These are phyloP conservation scores for Okapia johnstoni DNA, from an alignment of 2,113 vertebrate genomes.

Conservation along the genomic window DNA sequence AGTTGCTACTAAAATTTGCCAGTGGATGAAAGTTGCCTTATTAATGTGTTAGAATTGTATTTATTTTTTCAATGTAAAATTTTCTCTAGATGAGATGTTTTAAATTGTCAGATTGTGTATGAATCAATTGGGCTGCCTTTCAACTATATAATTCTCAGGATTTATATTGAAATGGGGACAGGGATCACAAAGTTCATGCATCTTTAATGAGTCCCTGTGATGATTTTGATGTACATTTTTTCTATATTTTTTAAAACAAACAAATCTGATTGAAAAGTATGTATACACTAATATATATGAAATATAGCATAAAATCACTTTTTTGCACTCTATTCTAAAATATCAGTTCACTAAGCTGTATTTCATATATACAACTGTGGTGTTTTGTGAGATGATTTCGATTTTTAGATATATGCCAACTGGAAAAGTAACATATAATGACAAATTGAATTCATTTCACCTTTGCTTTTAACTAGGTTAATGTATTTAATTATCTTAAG, in stretches of 20 bases:
- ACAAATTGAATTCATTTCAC: not conserved
- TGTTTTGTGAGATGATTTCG: not conserved
- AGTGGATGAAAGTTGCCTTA: not conserved
- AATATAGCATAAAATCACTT: not conserved
- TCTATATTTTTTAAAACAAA: not conserved
- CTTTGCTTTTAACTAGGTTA: not conserved
- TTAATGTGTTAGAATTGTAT: not conserved
- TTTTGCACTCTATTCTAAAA: not conserved
- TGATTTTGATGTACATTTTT: not conserved
- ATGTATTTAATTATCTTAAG: not conserved
- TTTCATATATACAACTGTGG: not conserved
- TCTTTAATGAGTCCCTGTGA: accelerated
- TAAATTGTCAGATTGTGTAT: not conserved
- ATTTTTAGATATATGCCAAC: not conserved
- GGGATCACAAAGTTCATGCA: not conserved
- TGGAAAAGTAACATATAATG: not conserved
- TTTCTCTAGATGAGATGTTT: not conserved
- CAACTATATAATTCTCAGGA: not conserved
- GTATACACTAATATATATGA: not conserved
- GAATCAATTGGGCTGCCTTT: not conserved
- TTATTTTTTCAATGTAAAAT: not conserved
- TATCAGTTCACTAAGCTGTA: not conserved
- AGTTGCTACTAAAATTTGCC: not conserved
- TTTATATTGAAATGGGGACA: not conserved
- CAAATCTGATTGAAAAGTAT: not conserved